These are phyloP conservation scores for Cherax quadricarinatus DNA, from an alignment of 1,140 invertebrate genomes.

Conservation along the genomic window DNA sequence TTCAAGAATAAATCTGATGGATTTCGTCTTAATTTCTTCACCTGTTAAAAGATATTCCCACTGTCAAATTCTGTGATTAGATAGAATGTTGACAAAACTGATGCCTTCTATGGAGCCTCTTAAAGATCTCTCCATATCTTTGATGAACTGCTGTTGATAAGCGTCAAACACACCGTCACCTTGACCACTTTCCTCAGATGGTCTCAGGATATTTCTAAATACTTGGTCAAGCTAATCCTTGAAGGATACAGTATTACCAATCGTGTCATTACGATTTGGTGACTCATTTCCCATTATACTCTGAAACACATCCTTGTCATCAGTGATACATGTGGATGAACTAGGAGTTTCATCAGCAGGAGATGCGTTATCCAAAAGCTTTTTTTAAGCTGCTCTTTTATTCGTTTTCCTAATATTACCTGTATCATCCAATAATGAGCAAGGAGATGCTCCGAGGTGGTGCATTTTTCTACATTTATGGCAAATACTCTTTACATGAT, in stretches of 20 bases:
- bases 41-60: neutral
- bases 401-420: too few species aligned
- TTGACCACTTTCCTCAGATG: neutral
- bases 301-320: constrained; percentile 54
- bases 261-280: neutral
- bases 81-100: neutral
- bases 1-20: constrained; percentile 1
- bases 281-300: neutral
- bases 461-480: too few species aligned
- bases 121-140: neutral
- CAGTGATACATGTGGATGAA: neutral
- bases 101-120: constrained; percentile 1
- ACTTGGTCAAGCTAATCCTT: neutral
- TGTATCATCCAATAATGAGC: too few species aligned
- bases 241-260: constrained; percentile 15
- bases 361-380: too few species aligned
- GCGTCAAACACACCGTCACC: constrained; percentile 28
- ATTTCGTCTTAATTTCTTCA: neutral
- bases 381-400: too few species aligned
- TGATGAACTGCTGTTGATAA: constrained; percentile 8
- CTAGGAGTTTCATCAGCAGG: too few species aligned
- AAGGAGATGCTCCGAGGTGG: too few species aligned
- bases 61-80: neutral
- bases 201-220: too few species aligned
- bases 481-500: too few species aligned